These are phyloP conservation scores for Dicyrtoma fusca DNA, from an alignment of 2,888 invertebrate genomes.

Conservation along the genomic window DNA sequence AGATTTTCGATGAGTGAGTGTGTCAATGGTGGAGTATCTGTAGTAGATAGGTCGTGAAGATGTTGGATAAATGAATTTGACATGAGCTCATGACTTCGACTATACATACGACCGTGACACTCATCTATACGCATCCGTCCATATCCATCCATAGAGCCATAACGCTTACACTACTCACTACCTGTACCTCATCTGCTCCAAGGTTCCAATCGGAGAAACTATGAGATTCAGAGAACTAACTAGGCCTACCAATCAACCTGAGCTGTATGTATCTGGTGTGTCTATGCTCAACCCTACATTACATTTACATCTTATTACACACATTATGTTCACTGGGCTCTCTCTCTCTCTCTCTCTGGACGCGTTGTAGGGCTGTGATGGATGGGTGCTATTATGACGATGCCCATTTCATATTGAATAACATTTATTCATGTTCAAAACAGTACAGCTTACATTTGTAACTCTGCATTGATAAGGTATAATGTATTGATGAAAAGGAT, in stretches of 20 bases:
- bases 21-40: not conserved
- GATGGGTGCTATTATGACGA: constrained; percentile 27
- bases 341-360: too few relatives aligned
- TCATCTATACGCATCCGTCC: not conserved
- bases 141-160: too few relatives aligned
- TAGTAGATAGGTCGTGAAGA: constrained; percentile 27
- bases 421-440: constrained; percentile 28
- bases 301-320: not conserved
- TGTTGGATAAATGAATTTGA: constrained; percentile 36
- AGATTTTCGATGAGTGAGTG: constrained; percentile 1
- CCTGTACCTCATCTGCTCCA: too few relatives aligned
- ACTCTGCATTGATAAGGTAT: not conserved
- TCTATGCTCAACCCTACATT: too few relatives aligned
- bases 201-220: too few relatives aligned
- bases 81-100: constrained; percentile 34
- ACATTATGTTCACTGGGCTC: too few relatives aligned
- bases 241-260: too few relatives aligned
- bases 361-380: constrained; percentile 14
- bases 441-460: constrained; percentile 13
- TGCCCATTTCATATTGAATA: constrained; percentile 3
- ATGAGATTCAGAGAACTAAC: too few relatives aligned
- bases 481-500: too few relatives aligned
- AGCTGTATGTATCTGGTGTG: too few relatives aligned
- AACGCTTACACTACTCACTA: too few relatives aligned
- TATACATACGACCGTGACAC: constrained; percentile 7